These are phyloP conservation scores for Petrocephalus microphthalmus DNA, from an alignment of 2,113 vertebrate species.

Conservation along the genomic window DNA sequence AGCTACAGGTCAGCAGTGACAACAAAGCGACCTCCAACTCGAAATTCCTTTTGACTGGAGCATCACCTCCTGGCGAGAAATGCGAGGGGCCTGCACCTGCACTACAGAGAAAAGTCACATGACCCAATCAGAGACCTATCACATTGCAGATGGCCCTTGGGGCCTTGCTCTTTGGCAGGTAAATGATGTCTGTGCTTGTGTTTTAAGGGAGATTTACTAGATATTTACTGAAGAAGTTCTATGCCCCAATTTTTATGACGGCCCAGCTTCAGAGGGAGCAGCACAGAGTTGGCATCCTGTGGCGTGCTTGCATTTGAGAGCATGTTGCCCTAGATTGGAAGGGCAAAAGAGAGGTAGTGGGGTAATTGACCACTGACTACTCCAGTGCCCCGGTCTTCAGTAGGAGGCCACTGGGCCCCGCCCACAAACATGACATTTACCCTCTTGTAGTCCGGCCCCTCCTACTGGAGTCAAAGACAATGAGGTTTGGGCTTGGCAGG, in stretches of 20 bases:
- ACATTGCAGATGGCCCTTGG: neutral
- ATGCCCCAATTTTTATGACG: neutral
- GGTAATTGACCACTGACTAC: neutral
- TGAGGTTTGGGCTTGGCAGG: neutral
- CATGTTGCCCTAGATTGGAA: neutral
- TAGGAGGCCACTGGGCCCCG: neutral
- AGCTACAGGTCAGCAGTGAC: neutral
- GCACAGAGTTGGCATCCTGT: neutral
- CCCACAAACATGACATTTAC: conserved; percentile 12
- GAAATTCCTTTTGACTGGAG: neutral
- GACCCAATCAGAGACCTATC: neutral
- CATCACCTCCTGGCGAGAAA: neutral
- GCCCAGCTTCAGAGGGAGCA: neutral
- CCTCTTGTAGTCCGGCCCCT: neutral
- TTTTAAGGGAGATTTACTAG: neutral
- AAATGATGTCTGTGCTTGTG: neutral
- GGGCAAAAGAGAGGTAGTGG: neutral
- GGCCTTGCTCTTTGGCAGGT: neutral
- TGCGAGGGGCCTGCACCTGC: neutral
- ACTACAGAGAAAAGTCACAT: neutral
- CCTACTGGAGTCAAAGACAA: neutral
- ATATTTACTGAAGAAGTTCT: neutral
- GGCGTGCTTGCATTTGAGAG: neutral
- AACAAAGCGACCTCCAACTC: neutral
- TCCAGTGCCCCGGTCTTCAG: neutral